Evolutionary conservation across 2,888 invertebrate species (phyloP).

Genomic region (Cryptus armator): DNA sequence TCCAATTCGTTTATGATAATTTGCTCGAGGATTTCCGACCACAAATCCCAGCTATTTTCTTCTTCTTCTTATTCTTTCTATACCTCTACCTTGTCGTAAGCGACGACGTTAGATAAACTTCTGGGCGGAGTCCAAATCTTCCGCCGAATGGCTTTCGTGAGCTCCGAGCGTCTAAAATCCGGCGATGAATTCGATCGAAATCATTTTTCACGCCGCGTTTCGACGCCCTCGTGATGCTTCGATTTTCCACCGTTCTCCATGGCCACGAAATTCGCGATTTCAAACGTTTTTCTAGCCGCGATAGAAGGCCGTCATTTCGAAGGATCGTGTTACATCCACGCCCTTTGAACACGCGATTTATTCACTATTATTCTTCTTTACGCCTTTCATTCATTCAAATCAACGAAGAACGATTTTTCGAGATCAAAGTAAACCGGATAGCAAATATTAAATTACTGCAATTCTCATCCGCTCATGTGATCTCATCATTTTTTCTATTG

Average conservation of each 20-base stretch:
- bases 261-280: background rate
- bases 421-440: no score
- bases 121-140: background rate
- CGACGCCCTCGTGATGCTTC: constrained; percentile 1
- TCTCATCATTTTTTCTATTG: no score
- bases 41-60: constrained; percentile 30
- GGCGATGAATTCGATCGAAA: constrained; percentile 11
- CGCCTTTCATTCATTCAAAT: no score
- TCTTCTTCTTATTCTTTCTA: background rate
- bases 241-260: background rate
- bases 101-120: background rate
- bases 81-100: background rate
- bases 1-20: constrained; percentile 58
- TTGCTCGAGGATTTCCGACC: constrained; percentile 37
- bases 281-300: background rate
- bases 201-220: background rate
- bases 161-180: background rate
- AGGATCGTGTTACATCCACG: background rate
- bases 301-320: background rate
- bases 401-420: no score
- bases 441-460: no score
- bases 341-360: no score
- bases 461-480: no score
- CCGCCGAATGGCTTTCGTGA: background rate
- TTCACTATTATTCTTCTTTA: no score